Percentiles rank a stretch among this genome's conserved stretches.
phyloP scores from a whole-genome alignment of 2,113 vertebrate species.

The Micromys minutus region DNA sequence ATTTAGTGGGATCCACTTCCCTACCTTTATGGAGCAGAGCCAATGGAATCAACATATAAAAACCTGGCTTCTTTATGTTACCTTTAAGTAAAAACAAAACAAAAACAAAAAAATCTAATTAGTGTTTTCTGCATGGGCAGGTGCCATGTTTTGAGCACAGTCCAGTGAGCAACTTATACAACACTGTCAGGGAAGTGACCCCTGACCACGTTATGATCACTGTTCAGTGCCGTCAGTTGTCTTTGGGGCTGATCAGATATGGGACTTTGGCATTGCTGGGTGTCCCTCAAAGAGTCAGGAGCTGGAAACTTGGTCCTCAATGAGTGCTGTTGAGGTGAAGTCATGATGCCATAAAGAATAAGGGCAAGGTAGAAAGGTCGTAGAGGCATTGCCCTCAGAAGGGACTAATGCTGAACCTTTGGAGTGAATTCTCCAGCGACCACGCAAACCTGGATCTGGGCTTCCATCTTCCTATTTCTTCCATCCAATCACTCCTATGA shows the following conservation, averaged over 20 bases:
- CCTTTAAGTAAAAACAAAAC: neutral
- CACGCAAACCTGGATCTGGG: neutral
- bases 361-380: neutral
- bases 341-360: neutral
- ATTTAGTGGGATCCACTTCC: neutral
- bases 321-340: neutral
- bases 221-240: neutral
- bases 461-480: neutral
- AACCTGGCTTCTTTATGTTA: neutral
- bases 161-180: neutral
- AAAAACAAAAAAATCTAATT: neutral
- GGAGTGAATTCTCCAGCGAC: neutral
- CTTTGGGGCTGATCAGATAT: neutral
- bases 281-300: neutral
- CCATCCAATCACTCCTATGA: neutral
- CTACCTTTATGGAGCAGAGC: neutral
- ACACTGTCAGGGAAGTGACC: neutral
- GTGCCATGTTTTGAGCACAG: neutral
- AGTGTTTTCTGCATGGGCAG: neutral
- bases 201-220: neutral
- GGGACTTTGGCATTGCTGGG: neutral
- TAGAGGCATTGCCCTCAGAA: neutral
- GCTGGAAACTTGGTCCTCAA: neutral
- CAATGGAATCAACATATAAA: neutral
- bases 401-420: neutral